These are phyloP conservation scores for Tigriopus japonicus DNA, from an alignment of 1,140 invertebrate genomes.

Conservation along the genomic window DNA sequence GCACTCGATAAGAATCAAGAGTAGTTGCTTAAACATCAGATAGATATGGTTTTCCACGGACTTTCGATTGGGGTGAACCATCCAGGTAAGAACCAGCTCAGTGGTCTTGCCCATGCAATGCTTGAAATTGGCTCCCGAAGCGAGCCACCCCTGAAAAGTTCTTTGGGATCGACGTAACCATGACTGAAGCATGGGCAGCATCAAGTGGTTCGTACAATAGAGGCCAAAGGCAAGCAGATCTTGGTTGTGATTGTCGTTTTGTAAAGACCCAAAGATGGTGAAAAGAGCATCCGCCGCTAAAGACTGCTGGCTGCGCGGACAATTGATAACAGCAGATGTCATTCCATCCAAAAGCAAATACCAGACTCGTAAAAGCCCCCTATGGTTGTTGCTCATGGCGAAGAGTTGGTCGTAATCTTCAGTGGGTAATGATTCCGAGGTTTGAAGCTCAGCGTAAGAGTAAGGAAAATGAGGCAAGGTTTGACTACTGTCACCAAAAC, in stretches of 20 bases:
- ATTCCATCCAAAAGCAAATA: slow-evolving; percentile 73
- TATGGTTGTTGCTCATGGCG: slow-evolving; percentile 51
- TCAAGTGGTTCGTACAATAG: slow-evolving; percentile 69
- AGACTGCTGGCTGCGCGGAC: slow-evolving; percentile 61
- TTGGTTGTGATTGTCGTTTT: slow-evolving; percentile 39
- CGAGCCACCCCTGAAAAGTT: slow-evolving; percentile 45
- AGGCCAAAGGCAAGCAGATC: slow-evolving; percentile 63
- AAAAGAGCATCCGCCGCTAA: slow-evolving; percentile 68
- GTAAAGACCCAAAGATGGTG: slow-evolving; percentile 38
- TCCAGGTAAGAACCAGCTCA: slow-evolving; percentile 63
- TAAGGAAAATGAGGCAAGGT: slow-evolving; percentile 3
- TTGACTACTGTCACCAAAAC: neutral
- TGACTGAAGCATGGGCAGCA: slow-evolving; percentile 69
- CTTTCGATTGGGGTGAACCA: slow-evolving; percentile 29
- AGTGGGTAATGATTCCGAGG: neutral
- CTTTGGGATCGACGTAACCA: slow-evolving; percentile 54
- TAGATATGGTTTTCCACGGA: slow-evolving; percentile 24
- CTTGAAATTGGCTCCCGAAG: slow-evolving; percentile 65
- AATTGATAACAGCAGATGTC: slow-evolving; percentile 55
- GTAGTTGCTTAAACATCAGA: slow-evolving; percentile 61
- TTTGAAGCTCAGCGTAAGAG: neutral
- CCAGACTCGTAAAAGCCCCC: slow-evolving; percentile 74
- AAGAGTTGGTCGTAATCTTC: neutral
- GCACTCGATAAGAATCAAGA: slow-evolving; percentile 73
- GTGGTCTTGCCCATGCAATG: slow-evolving; percentile 77